Percentiles rank a stretch among this genome's conserved stretches.
Conservation (phyloP, 1,140 invertebrate species). For the Metopolophium dirhodum region DNA sequence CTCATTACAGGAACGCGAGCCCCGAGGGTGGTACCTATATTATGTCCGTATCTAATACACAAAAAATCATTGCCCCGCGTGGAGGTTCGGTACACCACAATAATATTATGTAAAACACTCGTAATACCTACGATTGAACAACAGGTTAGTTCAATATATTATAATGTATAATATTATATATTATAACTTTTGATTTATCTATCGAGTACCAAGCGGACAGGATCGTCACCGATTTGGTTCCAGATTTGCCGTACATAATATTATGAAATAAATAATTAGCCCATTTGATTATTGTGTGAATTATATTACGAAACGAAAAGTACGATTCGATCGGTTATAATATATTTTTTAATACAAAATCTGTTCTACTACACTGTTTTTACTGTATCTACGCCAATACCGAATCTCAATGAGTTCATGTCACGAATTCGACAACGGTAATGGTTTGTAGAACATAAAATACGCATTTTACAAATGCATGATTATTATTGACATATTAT, state of each 20-base stretch:
- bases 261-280: too few species aligned
- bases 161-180: background rate
- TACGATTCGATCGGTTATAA: background rate
- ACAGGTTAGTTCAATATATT: too few species aligned
- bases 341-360: background rate
- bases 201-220: background rate
- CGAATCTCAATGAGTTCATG: background rate
- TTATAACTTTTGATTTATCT: slow-evolving; percentile 1
- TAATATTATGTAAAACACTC: background rate
- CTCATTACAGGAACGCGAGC: background rate
- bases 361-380: too few species aligned
- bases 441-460: background rate
- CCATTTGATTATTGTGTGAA: background rate
- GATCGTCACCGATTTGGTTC: background rate
- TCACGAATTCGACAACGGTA: background rate
- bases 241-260: background rate
- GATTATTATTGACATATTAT: background rate
- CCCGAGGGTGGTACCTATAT: background rate
- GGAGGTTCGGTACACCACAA: background rate
- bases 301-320: background rate
- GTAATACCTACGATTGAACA: background rate
- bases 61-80: background rate
- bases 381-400: background rate
- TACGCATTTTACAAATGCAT: background rate
- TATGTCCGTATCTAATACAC: background rate